A percentile compares a stretch with the other conserved stretches of the same genome.
Evolutionary conservation across 2,888 invertebrate genomes (phyloP).

Genomic region (Empis livida): DNA sequence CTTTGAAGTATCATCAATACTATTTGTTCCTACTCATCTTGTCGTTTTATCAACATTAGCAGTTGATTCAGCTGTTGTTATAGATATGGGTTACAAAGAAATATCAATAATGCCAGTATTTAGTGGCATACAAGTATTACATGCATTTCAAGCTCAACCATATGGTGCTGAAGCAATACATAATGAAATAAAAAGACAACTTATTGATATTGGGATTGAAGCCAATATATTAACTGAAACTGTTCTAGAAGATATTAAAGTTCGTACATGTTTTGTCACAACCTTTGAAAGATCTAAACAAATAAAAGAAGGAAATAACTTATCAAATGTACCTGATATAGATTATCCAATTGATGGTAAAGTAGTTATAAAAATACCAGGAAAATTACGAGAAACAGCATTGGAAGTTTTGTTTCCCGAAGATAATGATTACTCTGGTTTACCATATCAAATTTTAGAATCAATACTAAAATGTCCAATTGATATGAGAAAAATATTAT

Average conservation of each 20-base stretch:
- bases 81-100: conserved; percentile 81
- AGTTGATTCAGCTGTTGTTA: conserved; percentile 64
- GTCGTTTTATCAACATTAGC: conserved; percentile 74
- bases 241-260: conserved; percentile 65
- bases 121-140: conserved; percentile 73
- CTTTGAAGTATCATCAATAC: conserved; percentile 73
- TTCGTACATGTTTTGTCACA: conserved; percentile 81
- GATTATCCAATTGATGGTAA: conserved; percentile 54
- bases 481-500: conserved; percentile 63
- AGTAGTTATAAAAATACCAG: conserved; percentile 48
- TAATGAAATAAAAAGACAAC: conserved; percentile 41
- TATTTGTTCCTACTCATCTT: conserved; percentile 77
- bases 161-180: conserved; percentile 63
- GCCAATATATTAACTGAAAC: conserved; percentile 37
- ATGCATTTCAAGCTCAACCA: conserved; percentile 71
- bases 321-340: conserved; percentile 41
- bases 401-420: conserved; percentile 77
- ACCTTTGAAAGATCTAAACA: conserved; percentile 52
- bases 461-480: conserved; percentile 68
- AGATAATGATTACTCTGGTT: conserved; percentile 67
- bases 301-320: conserved; percentile 34
- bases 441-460: conserved; percentile 76
- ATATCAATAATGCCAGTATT: conserved; percentile 72
- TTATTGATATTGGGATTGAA: conserved; percentile 38
- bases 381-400: conserved; percentile 62